These are phyloP conservation scores for Apodemia duryi DNA, from an alignment of 2,888 invertebrate genomes.

Conservation along the genomic window DNA sequence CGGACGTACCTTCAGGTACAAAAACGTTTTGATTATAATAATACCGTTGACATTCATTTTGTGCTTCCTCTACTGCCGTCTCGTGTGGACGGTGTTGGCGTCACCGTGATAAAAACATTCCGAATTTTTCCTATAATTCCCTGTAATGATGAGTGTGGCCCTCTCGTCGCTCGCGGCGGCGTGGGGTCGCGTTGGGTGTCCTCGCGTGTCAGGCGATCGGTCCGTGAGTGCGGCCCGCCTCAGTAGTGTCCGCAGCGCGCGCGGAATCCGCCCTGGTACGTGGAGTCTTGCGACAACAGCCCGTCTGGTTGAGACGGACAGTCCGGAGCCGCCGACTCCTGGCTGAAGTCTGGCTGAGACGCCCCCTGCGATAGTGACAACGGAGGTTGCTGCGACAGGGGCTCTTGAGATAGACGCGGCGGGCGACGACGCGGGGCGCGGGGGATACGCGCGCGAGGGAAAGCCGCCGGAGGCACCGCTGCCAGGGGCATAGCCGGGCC, in stretches of 20 bases:
- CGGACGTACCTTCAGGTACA: constrained; percentile 25
- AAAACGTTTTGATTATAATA: background rate
- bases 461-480: constrained; percentile 95
- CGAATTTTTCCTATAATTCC: constrained; percentile 17
- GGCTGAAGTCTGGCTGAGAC: constrained; percentile 86
- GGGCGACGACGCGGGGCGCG: constrained; percentile 83
- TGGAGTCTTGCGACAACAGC: constrained; percentile 94
- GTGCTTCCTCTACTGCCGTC: constrained; percentile 25
- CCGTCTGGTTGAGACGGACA: constrained; percentile 97
- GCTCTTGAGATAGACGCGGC: constrained; percentile 81
- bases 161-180: constrained; percentile 34
- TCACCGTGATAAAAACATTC: constrained; percentile 12
- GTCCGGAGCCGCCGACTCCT: constrained; percentile 91
- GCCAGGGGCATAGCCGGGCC: constrained; percentile 89
- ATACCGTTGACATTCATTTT: constrained; percentile 25
- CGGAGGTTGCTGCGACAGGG: constrained; percentile 85
- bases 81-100: constrained; percentile 3
- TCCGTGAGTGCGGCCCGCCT: constrained; percentile 91
- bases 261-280: constrained; percentile 87
- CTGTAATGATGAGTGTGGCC: constrained; percentile 10
- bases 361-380: constrained; percentile 86
- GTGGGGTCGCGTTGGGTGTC: constrained; percentile 46
- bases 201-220: constrained; percentile 69
- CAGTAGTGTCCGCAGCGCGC: constrained; percentile 85
- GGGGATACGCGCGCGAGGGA: constrained; percentile 85